phyloP scores from a whole-genome alignment of 2,113 vertebrate genomes.

The Fulica atra region DNA sequence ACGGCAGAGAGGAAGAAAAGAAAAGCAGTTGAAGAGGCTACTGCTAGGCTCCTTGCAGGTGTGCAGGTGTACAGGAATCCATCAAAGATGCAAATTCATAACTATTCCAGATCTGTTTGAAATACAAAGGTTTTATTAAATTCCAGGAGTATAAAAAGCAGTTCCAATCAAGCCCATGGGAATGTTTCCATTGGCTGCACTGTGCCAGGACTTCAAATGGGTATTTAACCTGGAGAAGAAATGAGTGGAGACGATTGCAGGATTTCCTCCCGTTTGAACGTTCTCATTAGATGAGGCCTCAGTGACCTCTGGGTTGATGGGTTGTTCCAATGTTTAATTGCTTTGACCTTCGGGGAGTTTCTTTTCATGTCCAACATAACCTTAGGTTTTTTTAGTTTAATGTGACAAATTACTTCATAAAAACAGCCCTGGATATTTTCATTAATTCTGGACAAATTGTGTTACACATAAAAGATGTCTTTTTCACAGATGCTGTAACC shows the following conservation, averaged over 20 bases:
- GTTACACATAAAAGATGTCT: constrained; percentile 59
- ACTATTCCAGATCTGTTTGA: background rate
- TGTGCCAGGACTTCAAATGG: constrained; percentile 52
- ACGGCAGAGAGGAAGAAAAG: background rate
- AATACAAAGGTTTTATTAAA: constrained; percentile 35
- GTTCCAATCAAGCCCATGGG: background rate
- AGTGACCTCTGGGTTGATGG: constrained; percentile 49
- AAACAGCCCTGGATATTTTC: constrained; percentile 63
- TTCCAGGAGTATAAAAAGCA: background rate
- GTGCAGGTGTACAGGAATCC: background rate
- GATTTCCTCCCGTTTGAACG: constrained; percentile 56
- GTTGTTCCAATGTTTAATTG: constrained; percentile 69
- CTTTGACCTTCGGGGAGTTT: constrained; percentile 65
- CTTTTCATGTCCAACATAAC: constrained; percentile 67
- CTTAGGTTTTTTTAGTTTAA: constrained; percentile 59
- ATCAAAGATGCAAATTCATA: background rate
- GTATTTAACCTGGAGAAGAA: constrained; percentile 59
- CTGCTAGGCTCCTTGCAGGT: background rate
- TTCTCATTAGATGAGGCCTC: constrained; percentile 65
- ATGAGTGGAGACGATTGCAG: constrained; percentile 53
- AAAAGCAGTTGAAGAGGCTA: background rate
- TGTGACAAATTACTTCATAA: constrained; percentile 69
- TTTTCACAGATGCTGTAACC: constrained; percentile 48
- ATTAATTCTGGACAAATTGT: constrained; percentile 68
- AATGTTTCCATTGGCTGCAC: constrained; percentile 27